Base-by-base conservation (phyloP, 2,113 vertebrate species). In the Oryzias celebensis region DNA sequence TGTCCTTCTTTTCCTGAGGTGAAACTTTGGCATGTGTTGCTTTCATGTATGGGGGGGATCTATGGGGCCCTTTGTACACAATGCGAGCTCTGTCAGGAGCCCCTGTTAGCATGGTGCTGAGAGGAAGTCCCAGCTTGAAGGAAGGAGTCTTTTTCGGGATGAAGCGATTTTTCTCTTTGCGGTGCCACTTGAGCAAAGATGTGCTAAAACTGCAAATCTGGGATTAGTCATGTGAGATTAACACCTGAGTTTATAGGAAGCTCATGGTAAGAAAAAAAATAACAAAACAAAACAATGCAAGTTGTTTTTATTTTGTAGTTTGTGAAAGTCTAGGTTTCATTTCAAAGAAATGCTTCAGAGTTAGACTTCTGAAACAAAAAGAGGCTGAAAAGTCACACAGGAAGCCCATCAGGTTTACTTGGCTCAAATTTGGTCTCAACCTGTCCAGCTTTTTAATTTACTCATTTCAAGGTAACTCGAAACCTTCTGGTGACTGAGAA, bases 71-170 rank as follows among this genome's bases (percentile, higher is more conserved):
- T 80, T 65, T 23, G 63, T 63, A 68, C 87, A 93, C 92, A 93
- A 93, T 90, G 87, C 76, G 80, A 72, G 80, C 89, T 90, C 89
- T 93, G 91, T 93, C 70, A 85, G 67, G 67, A 84, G 85, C 75
- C 75, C 64, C 81, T 84, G 80, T 85, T 88, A 86, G 84, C 82
- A 82, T 78, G 75, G 84, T 64, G 68, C 75, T 73, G 84, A 87
- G 81, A 91, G 87, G 86, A 90, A 90, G 85, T 88, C 84, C 78
- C 68, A 12, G 67, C 74, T 83, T 68, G 65, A 63, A 82, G 73
- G 71, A 88, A 85, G 86, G 82, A 76, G 84, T 85, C 77, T 69
- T 56, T 61, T 77, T 31, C 46, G 49, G 62, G 68, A 68, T 62
- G 51, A 67, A 62, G 26, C 62, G 73, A 55, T 53, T 68, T 70